phyloP scores from a whole-genome alignment of 2,888 invertebrate genomes.

The Mimumesa dahlbomi region DNA sequence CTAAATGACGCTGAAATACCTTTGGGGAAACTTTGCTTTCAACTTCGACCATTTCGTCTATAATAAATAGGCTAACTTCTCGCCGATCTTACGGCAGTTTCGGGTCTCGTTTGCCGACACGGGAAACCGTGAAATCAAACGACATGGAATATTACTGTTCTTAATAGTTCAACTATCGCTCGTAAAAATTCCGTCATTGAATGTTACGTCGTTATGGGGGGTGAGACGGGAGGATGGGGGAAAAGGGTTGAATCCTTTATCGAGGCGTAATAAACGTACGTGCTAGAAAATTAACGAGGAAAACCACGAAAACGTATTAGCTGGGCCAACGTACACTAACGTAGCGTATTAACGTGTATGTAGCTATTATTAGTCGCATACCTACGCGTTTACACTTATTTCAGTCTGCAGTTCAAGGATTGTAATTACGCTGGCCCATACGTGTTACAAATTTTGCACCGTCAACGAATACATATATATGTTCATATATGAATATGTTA shows the following conservation, averaged over 20 bases:
- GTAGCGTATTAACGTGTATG: slow-evolving; percentile 32
- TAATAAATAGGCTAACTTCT: slow-evolving; percentile 8
- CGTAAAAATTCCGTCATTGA: too few relatives aligned
- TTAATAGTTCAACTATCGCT: too few relatives aligned
- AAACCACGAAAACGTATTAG: too few relatives aligned
- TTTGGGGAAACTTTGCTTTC: background rate
- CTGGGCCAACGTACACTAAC: slow-evolving; percentile 20
- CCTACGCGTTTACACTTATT: slow-evolving; percentile 43
- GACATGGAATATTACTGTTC: too few relatives aligned
- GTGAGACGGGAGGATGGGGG: too few relatives aligned
- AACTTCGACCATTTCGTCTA: slow-evolving; percentile 1
- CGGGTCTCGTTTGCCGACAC: background rate
- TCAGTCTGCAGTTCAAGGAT: slow-evolving; percentile 44
- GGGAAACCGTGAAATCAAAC: too few relatives aligned
- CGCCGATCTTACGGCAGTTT: background rate
- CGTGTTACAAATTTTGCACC: background rate
- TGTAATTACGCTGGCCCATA: slow-evolving; percentile 12
- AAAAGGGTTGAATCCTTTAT: too few relatives aligned
- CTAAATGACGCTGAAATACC: background rate
- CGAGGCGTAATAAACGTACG: too few relatives aligned
- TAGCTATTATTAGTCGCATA: slow-evolving; percentile 36
- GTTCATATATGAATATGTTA: too few relatives aligned
- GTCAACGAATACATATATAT: too few relatives aligned
- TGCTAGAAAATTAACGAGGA: background rate
- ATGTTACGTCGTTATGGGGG: too few relatives aligned